These are phyloP conservation scores for Oryzaephilus surinamensis DNA, from an alignment of 1,140 invertebrate species.

Conservation along the genomic window DNA sequence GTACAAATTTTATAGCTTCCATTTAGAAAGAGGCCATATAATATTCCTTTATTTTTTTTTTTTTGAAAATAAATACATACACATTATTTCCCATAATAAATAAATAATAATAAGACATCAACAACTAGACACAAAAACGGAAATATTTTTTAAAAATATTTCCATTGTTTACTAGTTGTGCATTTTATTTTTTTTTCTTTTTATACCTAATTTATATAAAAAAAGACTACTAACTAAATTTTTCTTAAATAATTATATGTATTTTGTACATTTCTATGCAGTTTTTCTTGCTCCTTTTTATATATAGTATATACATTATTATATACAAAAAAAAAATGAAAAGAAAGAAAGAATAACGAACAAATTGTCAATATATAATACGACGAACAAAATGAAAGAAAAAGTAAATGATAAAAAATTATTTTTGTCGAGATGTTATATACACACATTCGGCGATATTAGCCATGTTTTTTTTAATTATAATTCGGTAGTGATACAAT, in stretches of 20 bases:
- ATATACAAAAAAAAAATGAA: constrained; percentile 1
- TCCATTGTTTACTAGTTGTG: constrained; percentile 10
- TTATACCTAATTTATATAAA: no score
- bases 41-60: no score
- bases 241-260: constrained; percentile 19
- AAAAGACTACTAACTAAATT: constrained; percentile 3
- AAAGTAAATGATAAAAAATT: background rate
- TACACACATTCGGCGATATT: constrained; percentile 32
- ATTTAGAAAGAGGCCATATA: no score
- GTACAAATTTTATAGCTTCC: no score
- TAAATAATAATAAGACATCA: constrained; percentile 16
- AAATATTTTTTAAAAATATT: constrained; percentile 9
- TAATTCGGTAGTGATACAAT: constrained; percentile 27
- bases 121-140: constrained; percentile 12
- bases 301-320: constrained; percentile 19
- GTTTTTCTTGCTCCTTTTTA: constrained; percentile 5
- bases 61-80: constrained; percentile 14
- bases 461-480: constrained; percentile 22
- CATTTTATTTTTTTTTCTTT: constrained; percentile 12
- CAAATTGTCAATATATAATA: background rate
- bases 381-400: background rate
- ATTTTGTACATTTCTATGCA: constrained; percentile 21
- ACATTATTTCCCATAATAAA: constrained; percentile 11
- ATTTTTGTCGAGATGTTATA: constrained; percentile 10
- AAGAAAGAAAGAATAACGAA: background rate